phyloP scores from a whole-genome alignment of 2,888 invertebrate genomes.

The Chesias legatella region DNA sequence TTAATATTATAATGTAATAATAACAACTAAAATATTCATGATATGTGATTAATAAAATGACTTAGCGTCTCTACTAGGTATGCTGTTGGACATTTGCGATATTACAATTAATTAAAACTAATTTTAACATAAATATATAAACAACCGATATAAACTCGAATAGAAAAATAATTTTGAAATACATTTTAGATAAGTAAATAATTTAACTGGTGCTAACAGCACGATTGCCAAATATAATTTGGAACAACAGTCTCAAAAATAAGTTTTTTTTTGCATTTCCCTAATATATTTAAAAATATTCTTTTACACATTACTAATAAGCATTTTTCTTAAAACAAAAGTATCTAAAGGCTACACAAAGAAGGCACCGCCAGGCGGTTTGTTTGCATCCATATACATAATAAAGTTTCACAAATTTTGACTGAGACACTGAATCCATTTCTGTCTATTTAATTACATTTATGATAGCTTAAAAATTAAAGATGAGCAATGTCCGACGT shows the following conservation, averaged over 20 bases:
- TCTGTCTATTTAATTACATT: no score
- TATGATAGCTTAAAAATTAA: no score
- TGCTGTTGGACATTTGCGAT: conserved; percentile 49
- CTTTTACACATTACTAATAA: conserved; percentile 57
- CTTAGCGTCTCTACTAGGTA: conserved; percentile 56
- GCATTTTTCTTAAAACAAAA: conserved; percentile 18
- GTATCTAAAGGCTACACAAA: conserved; percentile 5
- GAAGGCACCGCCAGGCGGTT: neutral
- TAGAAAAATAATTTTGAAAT: conserved; percentile 71
- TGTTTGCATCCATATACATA: no score
- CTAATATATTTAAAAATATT: conserved; percentile 65
- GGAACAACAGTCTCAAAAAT: conserved; percentile 77
- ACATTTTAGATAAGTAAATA: conserved; percentile 55
- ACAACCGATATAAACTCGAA: conserved; percentile 61
- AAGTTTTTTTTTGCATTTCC: conserved; percentile 54
- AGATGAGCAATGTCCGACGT: no score
- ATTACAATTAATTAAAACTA: conserved; percentile 41
- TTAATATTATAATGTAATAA: conserved; percentile 55
- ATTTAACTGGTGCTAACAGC: conserved; percentile 55
- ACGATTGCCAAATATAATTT: conserved; percentile 53
- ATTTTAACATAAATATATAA: conserved; percentile 49
- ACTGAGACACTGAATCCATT: no score
- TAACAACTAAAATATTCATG: conserved; percentile 72
- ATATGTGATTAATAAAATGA: conserved; percentile 74
- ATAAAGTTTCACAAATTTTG: no score